Evolutionary conservation across 2,888 invertebrate genomes (phyloP).

Genomic region (Drosophila subsilvestris): DNA sequence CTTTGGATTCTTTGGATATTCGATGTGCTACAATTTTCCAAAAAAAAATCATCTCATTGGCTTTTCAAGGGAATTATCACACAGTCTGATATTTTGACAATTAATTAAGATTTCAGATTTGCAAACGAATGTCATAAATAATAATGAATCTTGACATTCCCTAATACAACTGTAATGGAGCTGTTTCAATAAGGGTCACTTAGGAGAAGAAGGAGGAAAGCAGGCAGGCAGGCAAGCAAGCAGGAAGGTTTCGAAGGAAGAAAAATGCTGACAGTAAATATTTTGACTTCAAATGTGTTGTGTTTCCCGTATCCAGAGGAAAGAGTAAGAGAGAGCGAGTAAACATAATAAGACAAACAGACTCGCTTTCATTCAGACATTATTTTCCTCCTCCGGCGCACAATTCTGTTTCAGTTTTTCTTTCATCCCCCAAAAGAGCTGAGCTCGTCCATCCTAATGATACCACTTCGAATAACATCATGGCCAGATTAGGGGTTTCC

Average conservation of each 20-base stretch:
- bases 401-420: slow-evolving; percentile 45
- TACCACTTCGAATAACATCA: slow-evolving; percentile 76
- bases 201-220: slow-evolving; percentile 7
- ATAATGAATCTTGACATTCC: slow-evolving; percentile 45
- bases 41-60: slow-evolving; percentile 8
- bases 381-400: slow-evolving; percentile 54
- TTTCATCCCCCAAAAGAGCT: slow-evolving; percentile 59
- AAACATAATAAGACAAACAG: slow-evolving; percentile 52
- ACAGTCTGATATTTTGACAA: slow-evolving; percentile 41
- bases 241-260: slow-evolving; percentile 39
- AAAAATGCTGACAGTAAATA: slow-evolving; percentile 76
- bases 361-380: slow-evolving; percentile 43
- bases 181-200: slow-evolving; percentile 41
- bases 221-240: not conserved
- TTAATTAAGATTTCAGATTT: slow-evolving; percentile 41
- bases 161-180: slow-evolving; percentile 47
- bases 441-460: slow-evolving; percentile 64
- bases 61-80: not conserved
- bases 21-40: not conserved
- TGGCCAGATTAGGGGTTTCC: slow-evolving; percentile 82
- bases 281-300: slow-evolving; percentile 67
- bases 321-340: slow-evolving; percentile 9
- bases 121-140: slow-evolving; percentile 48
- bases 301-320: slow-evolving; percentile 8
- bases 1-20: not conserved